Base-by-base conservation (phyloP, 2,113 vertebrate species). In the Aix galericulata region DNA sequence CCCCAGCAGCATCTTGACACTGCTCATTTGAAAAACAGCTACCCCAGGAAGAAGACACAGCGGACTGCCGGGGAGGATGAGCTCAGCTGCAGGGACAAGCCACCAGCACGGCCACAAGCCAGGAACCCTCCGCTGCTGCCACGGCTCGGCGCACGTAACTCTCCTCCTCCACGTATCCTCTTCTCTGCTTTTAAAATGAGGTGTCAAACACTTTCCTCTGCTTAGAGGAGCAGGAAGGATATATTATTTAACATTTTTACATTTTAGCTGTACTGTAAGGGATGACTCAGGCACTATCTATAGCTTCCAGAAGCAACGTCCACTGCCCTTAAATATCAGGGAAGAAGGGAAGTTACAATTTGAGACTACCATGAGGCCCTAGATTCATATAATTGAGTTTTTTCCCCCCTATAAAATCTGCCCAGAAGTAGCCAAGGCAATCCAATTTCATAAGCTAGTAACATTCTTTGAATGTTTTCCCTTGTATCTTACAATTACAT, bases 401-500 rank as follows among this genome's bases (percentile, higher is more conserved):
- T 93, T 29, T 90, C 83, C 93, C 68, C 89, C 52, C 76, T 56
- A 69, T 72, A 63, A 91, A 91, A 69, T 44, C 48, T 58, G 46
- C 73, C 77, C 34, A 92, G 69, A 88, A 93, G 73, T 17, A 90
- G 86, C 80, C 80, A 86, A 81, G 62, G 82, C 90, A 91, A 82
- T 66, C 32, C 27, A 53, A 29, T 22, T 68, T 66, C 74, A 92
- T 71, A 94, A 89, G 31, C 67, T 53, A 85, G 56, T 40, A 91
- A 88, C 63, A 89, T 82, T 91, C 83, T 71, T 91, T 40, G 81
- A 67, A 83, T 91, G 42, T 53, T 95, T 94, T 81, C 6, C 72
- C 79, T 78, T 68, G 22, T 42, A 74, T 86, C 87, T 94, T 91
- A 60, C 72, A 93, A 82, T 93, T 93, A 89, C 38, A 84, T 91